Base-by-base conservation (phyloP, 2,888 invertebrate genomes). In the Leptinotarsa juncta region DNA sequence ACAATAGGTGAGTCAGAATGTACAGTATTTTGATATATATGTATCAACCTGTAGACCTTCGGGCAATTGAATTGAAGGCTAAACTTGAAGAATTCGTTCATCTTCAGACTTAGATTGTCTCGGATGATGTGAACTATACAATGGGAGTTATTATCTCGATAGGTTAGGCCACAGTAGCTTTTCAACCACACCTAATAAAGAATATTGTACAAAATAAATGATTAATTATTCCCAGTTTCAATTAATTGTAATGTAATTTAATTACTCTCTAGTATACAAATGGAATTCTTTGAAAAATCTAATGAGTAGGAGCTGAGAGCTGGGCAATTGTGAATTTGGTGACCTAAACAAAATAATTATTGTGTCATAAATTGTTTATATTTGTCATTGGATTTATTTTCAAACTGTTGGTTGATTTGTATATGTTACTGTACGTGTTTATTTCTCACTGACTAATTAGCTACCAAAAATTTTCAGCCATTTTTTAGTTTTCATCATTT, bases 1-100 rank as follows among this genome's bases (percentile, higher is more conserved):
- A 97, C 97, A 82, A 97, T 97, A 91, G 97, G 97, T 97, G 92
- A 91, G 92, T 86, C 80, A 80, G 77, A 67, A 72, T 23, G 57
- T 14, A 23, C 70, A 71, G 70, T 78, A 79, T 76, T 79, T 79
- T 75, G 71, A 75, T 32, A 32, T 76, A 75, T 74, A 67, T 70
- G 57, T 73, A 65, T 76, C 73, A 77, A 81, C 81, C 79, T 79
- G 80, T 77, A 76, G 78, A 79, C 80, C 79, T 80, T 75, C 80
- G 65, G 77, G 73, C 77, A 74, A 74, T 76, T 66, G 75, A 78
- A 73, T 69, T 55, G 73, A 79, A 79, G 77, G 76, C 75, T 77
- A 72, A 50, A 67, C 67, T 68, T 53, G 20, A 65, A 50, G 51
- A 57, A 66, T 65, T 48, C 55, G 66, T 48, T 65, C 62, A 69